Percentiles rank a stretch among this genome's conserved stretches.
Conservation (phyloP, 2,797 vertebrate species). For the Hippoglossus hippoglossus region DNA sequence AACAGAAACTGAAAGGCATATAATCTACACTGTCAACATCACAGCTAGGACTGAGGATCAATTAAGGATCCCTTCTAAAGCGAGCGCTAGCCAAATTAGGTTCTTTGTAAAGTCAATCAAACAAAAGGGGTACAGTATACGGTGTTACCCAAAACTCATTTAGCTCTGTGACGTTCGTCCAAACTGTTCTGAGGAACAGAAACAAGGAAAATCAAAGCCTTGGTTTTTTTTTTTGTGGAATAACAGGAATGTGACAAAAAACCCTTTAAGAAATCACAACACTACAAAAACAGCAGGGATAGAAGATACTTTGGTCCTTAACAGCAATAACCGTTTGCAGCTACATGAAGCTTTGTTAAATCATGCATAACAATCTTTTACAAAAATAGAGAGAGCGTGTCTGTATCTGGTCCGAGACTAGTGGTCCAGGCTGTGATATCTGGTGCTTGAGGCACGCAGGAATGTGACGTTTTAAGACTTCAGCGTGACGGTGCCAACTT, state of each 20-base stretch:
- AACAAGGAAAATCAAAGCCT: slow-evolving; percentile 31
- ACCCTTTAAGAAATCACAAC: slow-evolving; percentile 38
- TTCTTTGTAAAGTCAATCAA: slow-evolving; percentile 63
- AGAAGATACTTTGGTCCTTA: slow-evolving; percentile 82
- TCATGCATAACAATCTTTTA: slow-evolving; percentile 77
- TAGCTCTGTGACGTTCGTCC: slow-evolving; percentile 51
- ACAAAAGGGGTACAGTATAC: slow-evolving; percentile 69
- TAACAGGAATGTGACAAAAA: slow-evolving; percentile 48
- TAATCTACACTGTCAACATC: slow-evolving; percentile 67
- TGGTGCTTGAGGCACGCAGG: slow-evolving; percentile 71
- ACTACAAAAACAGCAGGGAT: slow-evolving; percentile 67
- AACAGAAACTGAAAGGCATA: slow-evolving; percentile 62
- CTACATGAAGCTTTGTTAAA: slow-evolving; percentile 78
- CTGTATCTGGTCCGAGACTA: slow-evolving; percentile 71
- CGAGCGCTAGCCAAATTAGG: slow-evolving; percentile 58
- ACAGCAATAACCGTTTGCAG: slow-evolving; percentile 80
- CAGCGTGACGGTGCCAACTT: slow-evolving; percentile 57
- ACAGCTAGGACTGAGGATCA: slow-evolving; percentile 71
- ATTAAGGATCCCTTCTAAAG: slow-evolving; percentile 67
- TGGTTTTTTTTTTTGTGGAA: slow-evolving; percentile 27
- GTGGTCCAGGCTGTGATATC: slow-evolving; percentile 55
- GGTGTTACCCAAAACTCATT: slow-evolving; percentile 46
- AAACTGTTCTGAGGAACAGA: slow-evolving; percentile 44
- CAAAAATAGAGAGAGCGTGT: slow-evolving; percentile 75
- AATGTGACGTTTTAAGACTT: slow-evolving; percentile 83